Base-by-base conservation (phyloP, 2,113 vertebrate species). In the Aythya baeri region DNA sequence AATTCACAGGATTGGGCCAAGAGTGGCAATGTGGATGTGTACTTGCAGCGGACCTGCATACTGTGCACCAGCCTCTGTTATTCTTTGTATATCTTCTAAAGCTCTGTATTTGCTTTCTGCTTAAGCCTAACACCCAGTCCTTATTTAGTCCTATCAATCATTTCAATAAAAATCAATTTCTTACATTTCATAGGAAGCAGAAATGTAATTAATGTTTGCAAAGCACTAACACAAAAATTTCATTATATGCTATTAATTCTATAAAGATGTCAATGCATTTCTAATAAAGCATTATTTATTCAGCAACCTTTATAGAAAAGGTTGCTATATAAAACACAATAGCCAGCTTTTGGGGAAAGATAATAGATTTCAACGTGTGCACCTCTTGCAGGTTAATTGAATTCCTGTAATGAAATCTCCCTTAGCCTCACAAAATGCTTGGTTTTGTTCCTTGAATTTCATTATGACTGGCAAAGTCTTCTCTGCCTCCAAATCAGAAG, bases 391-490 rank as follows among this genome's bases (percentile, higher is more conserved):
- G 88, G 74, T 95, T 90, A 95, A 92, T 89, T 92, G 86, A 70
- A 92, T 96, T 94, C 90, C 67, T 3, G 1, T 91, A 93, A 93
- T 85, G 55, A 96, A 93, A 95, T 95, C 90, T 67, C 67, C 27
- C 49, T 92, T 82, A 78, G 88, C 83, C 58, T 59, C 44, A 41
- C 44, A 65, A 93, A 95, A 94, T 93, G 86, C 93, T 95, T 84
- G 79, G 29, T 44, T 76, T 96, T 82, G 86, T 89, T 95, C 93
- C 91, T 66, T 72, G 74, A 86, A 92, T 94, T 93, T 92, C 88
- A 87, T 85, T 94, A 88, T 44, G 79, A 92, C 62, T 81, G 91
- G 66, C 74, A 75, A 50, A 80, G 62, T 75, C 80, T 83, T 90
- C 85, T 86, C 70, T 91, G 32, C 38, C 49, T 34, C 32, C 32